These are phyloP conservation scores for Chrysomela aeneicollis DNA, from an alignment of 2,888 invertebrate species.

Conservation along the genomic window DNA sequence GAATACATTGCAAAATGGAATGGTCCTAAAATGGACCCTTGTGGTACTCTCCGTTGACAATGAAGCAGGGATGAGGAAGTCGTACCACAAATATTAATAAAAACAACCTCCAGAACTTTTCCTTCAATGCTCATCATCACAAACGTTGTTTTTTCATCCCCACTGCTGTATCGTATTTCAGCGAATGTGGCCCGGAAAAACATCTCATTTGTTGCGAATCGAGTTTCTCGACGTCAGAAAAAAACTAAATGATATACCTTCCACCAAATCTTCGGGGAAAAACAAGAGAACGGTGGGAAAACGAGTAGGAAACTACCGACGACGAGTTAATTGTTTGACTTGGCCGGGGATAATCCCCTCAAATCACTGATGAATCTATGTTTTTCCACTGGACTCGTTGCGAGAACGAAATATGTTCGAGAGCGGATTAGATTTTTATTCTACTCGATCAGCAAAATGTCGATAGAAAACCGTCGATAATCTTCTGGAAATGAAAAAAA, in stretches of 20 bases:
- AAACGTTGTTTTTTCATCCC: no score
- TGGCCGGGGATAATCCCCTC: constrained; percentile 4
- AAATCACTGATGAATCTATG: constrained; percentile 19
- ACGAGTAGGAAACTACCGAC: constrained; percentile 8
- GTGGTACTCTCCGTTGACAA: no score
- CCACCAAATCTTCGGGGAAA: not conserved
- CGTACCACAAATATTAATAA: no score
- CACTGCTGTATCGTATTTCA: no score
- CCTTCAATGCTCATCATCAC: no score
- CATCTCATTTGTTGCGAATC: not conserved
- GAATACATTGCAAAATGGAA: no score
- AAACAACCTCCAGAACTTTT: no score
- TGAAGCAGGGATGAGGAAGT: no score
- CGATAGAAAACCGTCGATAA: not conserved
- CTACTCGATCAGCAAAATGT: not conserved
- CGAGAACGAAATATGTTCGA: constrained; percentile 9
- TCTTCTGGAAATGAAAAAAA: no score
- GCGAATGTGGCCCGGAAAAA: not conserved
- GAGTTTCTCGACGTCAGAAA: not conserved
- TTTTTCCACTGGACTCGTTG: not conserved
- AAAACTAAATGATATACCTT: constrained; percentile 6
- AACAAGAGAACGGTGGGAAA: constrained; percentile 8
- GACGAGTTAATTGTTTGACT: constrained; percentile 17
- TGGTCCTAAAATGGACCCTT: no score
- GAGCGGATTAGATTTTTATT: not conserved